These are phyloP conservation scores for Lumbricus terrestris DNA, from an alignment of 2,888 invertebrate genomes.

Conservation along the genomic window DNA sequence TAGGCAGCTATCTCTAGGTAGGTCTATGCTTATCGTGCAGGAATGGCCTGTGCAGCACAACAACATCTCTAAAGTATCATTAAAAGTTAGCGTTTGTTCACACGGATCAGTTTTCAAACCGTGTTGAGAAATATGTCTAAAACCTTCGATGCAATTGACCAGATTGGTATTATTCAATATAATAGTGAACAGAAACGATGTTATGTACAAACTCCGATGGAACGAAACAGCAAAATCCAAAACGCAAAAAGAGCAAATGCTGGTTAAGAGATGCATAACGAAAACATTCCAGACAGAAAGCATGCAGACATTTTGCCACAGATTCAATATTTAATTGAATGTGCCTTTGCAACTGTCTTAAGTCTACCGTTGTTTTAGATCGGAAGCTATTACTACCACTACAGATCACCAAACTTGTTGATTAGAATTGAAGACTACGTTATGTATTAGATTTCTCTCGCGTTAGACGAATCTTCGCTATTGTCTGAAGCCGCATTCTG, in stretches of 20 bases:
- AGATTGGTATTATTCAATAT: not conserved
- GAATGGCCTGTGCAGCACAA: not conserved
- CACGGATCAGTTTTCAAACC: not conserved
- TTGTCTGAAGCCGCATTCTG: not conserved
- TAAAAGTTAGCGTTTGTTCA: not conserved
- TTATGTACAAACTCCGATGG: not conserved
- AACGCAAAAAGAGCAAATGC: not conserved
- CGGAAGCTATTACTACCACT: not conserved
- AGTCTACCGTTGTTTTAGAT: not conserved
- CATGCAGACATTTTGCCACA: slow-evolving; percentile 3
- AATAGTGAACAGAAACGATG: not conserved
- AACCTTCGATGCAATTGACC: not conserved
- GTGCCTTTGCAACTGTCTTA: not conserved
- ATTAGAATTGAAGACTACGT: not conserved
- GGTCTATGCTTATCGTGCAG: not conserved
- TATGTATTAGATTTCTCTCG: not conserved
- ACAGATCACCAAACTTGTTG: not conserved
- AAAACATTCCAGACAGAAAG: not conserved
- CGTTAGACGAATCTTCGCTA: not conserved
- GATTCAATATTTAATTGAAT: not conserved
- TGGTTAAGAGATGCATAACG: not conserved
- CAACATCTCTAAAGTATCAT: not conserved
- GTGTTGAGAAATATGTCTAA: not conserved
- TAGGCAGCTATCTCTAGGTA: too few relatives aligned
- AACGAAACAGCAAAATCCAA: not conserved